Conservation (phyloP, 2,888 invertebrate species). For the Caenorhabditis imperialis region DNA sequence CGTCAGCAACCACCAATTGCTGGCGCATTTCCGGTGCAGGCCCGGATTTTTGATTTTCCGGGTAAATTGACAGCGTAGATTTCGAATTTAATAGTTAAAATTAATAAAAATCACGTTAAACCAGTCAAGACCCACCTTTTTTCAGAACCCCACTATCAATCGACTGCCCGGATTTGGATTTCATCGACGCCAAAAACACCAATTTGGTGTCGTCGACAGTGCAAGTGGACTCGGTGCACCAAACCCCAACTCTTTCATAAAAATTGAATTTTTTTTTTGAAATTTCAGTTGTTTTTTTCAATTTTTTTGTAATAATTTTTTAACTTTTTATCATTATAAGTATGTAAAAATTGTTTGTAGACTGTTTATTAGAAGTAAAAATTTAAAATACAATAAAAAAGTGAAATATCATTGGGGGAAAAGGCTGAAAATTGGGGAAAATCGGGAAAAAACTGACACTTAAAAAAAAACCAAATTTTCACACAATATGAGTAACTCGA, state of each 20-base stretch:
- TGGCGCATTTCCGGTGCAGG: no score
- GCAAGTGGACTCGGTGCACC: slow-evolving; percentile 67
- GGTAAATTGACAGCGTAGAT: no score
- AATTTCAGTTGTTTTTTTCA: neutral
- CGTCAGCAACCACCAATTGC: no score
- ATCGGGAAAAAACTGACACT: no score
- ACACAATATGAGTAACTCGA: slow-evolving; percentile 48
- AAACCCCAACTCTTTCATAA: slow-evolving; percentile 59
- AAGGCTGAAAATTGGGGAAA: neutral
- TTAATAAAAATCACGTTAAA: no score
- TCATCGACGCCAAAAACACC: slow-evolving; percentile 69
- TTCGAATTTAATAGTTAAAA: no score
- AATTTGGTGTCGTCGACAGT: slow-evolving; percentile 70
- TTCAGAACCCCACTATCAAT: slow-evolving; percentile 52
- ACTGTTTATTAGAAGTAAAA: no score
- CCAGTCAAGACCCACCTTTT: no score
- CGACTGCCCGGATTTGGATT: slow-evolving; percentile 67
- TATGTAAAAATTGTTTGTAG: no score
- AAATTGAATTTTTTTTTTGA: neutral
- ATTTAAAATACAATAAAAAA: no score
- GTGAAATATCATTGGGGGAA: neutral
- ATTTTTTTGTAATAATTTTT: slow-evolving; percentile 1
- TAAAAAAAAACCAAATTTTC: neutral
- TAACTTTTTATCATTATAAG: no score
- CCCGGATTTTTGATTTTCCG: no score